Conservation (phyloP, 2,113 vertebrate genomes). For the Ardeotis arabs region DNA sequence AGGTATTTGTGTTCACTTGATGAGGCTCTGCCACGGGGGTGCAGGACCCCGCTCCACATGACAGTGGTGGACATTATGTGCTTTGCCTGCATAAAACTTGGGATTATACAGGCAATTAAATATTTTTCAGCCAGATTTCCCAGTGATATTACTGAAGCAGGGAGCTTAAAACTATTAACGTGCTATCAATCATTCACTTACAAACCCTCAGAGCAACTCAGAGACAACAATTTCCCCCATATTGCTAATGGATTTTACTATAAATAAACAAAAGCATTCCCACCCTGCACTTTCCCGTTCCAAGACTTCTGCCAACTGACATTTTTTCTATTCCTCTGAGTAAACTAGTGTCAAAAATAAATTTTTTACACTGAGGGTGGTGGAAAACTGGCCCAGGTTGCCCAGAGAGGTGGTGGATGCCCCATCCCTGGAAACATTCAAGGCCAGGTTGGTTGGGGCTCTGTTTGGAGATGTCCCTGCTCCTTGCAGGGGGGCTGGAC, state of each 20-base stretch:
- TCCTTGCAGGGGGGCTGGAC: too few relatives aligned
- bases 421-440: too few relatives aligned
- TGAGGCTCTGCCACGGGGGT: not conserved
- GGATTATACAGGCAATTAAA: not conserved
- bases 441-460: too few relatives aligned
- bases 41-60: not conserved
- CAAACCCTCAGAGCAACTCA: not conserved
- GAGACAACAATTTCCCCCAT: not conserved
- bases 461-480: too few relatives aligned
- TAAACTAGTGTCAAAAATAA: not conserved
- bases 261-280: not conserved
- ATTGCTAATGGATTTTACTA: not conserved
- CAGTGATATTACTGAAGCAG: not conserved
- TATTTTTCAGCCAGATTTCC: not conserved
- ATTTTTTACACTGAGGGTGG: too few relatives aligned
- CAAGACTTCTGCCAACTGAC: not conserved
- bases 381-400: too few relatives aligned
- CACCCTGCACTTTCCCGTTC: not conserved
- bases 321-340: not conserved
- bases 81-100: not conserved
- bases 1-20: not conserved
- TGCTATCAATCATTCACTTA: not conserved
- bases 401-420: too few relatives aligned
- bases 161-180: not conserved
- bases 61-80: fast-evolving